Conservation (phyloP, 2,797 vertebrate species). For the Artibeus jamaicensis region DNA sequence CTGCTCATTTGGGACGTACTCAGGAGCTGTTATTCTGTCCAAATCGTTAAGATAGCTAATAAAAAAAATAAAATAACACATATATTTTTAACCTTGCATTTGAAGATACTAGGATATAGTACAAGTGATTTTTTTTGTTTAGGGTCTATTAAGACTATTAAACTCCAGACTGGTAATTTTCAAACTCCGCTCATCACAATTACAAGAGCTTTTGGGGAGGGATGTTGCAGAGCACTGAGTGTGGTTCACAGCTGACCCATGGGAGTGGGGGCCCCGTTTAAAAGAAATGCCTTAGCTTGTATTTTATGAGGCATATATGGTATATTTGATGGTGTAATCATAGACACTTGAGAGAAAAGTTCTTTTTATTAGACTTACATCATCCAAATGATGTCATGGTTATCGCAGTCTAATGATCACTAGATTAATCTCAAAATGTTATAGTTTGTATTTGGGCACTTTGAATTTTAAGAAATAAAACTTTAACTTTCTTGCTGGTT, state of each 20-base stretch:
- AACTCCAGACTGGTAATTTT: not conserved
- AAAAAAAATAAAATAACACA: not conserved
- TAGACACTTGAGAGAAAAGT: not conserved
- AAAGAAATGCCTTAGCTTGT: no score
- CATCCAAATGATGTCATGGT: not conserved
- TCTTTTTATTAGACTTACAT: not conserved
- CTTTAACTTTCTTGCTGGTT: not conserved
- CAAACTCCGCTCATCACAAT: not conserved
- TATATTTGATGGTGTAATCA: not conserved
- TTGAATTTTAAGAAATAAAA: not conserved
- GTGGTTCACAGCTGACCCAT: not conserved
- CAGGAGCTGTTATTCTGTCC: slow-evolving; percentile 79
- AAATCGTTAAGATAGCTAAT: slow-evolving; percentile 83
- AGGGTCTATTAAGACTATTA: not conserved
- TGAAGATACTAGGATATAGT: not conserved
- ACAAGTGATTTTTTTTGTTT: not conserved
- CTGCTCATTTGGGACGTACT: slow-evolving; percentile 83
- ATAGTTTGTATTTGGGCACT: not conserved
- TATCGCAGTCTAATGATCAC: not conserved
- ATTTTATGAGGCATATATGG: not conserved
- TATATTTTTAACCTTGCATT: not conserved
- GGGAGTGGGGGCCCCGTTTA: accelerated
- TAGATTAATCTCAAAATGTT: not conserved
- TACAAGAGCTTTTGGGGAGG: no score
- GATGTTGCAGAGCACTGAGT: accelerated